These are phyloP conservation scores for Drosophila subpulchrella DNA, from an alignment of 1,140 invertebrate genomes.

Conservation along the genomic window DNA sequence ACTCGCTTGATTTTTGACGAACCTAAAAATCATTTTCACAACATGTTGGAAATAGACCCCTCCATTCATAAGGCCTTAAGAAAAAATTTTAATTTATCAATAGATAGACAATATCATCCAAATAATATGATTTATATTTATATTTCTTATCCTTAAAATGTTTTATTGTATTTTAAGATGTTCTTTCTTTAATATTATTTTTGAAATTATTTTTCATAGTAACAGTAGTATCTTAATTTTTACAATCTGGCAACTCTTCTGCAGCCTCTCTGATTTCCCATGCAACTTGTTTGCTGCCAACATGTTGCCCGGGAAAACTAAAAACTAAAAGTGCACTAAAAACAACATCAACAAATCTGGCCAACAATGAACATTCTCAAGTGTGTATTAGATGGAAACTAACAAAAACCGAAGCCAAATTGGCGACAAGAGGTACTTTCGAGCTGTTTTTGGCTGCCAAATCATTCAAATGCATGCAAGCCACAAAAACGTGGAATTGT, in stretches of 20 bases:
- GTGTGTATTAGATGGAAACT: constrained; percentile 22
- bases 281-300: constrained; percentile 49
- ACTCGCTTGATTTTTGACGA: no score
- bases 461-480: constrained; percentile 14
- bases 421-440: constrained; percentile 19
- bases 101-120: no score
- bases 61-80: no score
- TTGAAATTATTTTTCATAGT: not conserved
- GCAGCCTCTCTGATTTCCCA: constrained; percentile 5
- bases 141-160: no score
- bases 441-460: constrained; percentile 47
- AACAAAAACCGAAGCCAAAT: constrained; percentile 34
- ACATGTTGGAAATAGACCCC: no score
- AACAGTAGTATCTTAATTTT: not conserved
- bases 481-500: constrained; percentile 13
- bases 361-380: constrained; percentile 31
- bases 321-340: constrained; percentile 15
- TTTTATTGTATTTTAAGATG: not conserved
- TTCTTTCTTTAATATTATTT: not conserved
- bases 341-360: constrained; percentile 11
- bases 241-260: constrained; percentile 32
- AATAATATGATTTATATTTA: no score
- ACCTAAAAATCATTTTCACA: no score
- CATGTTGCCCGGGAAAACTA: constrained; percentile 39
- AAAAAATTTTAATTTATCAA: no score